These are phyloP conservation scores for Indicator maculatus DNA, from an alignment of 2,113 vertebrate species.

Conservation along the genomic window DNA sequence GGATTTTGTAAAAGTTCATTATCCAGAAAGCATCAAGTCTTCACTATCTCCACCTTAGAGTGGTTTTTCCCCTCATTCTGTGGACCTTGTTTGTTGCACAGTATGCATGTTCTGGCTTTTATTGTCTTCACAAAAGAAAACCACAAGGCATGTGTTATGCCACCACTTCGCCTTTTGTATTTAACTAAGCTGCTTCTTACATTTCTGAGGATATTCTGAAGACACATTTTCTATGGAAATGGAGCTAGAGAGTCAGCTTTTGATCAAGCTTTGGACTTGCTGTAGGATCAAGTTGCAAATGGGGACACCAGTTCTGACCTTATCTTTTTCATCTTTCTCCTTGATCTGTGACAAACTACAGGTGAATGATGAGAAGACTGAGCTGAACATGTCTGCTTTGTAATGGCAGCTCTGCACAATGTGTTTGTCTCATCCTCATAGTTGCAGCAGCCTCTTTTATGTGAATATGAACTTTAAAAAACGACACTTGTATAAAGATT, in stretches of 20 bases:
- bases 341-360: neutral
- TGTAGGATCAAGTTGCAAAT: neutral
- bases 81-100: neutral
- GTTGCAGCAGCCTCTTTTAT: neutral
- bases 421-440: rapidly evolving
- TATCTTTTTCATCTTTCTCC: neutral
- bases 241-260: neutral
- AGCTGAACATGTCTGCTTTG: neutral
- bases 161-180: neutral
- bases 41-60: neutral
- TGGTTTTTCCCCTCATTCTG: neutral
- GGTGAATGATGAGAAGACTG: neutral
- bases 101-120: neutral
- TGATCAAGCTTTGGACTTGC: neutral
- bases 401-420: neutral
- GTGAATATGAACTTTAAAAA: neutral
- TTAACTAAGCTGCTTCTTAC: neutral
- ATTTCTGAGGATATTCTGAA: neutral
- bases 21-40: neutral
- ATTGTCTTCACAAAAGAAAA: neutral
- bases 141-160: neutral
- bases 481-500: neutral
- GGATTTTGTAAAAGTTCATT: neutral
- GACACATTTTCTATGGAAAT: neutral
- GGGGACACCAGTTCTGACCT: neutral